Percentiles rank a stretch among this genome's conserved stretches.
Evolutionary conservation across 2,888 invertebrate genomes (phyloP).

Genomic region (Ommatoiulus sabulosus): DNA sequence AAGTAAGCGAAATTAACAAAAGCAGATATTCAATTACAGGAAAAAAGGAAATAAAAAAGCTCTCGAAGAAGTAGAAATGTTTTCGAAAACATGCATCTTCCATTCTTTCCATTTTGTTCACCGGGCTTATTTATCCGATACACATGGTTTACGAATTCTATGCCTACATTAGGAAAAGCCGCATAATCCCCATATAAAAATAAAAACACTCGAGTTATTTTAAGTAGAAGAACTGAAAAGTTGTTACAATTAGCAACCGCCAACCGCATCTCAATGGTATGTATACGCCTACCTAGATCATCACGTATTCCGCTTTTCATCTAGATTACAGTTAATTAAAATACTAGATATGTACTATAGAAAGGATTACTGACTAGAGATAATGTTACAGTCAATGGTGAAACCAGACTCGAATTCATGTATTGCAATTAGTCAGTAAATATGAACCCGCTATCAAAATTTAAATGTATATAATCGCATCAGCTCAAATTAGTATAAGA

Average conservation of each 20-base stretch:
- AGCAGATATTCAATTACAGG: constrained; percentile 16
- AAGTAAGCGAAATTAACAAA: not conserved
- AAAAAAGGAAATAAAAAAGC: not conserved
- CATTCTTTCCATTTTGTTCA: not conserved
- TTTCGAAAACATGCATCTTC: not conserved
- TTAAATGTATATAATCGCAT: too few species aligned
- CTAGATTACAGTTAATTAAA: not conserved
- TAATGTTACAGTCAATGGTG: not conserved
- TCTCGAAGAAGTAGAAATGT: not conserved
- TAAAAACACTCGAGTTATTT: constrained; percentile 5
- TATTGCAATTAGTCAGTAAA: not conserved
- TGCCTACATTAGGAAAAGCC: not conserved
- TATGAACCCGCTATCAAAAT: not conserved
- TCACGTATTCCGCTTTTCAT: too few species aligned
- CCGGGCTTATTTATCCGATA: constrained; percentile 19
- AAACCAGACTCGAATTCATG: not conserved
- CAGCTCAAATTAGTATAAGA: too few species aligned
- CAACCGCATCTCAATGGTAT: not conserved
- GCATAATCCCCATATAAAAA: not conserved
- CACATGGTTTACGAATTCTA: not conserved
- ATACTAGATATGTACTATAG: not conserved
- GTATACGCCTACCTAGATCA: not conserved
- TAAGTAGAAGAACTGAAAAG: not conserved
- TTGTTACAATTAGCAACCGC: not conserved
- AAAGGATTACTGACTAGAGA: not conserved